Conservation (phyloP, 1,140 invertebrate species). For the Euglossa dilemma region DNA sequence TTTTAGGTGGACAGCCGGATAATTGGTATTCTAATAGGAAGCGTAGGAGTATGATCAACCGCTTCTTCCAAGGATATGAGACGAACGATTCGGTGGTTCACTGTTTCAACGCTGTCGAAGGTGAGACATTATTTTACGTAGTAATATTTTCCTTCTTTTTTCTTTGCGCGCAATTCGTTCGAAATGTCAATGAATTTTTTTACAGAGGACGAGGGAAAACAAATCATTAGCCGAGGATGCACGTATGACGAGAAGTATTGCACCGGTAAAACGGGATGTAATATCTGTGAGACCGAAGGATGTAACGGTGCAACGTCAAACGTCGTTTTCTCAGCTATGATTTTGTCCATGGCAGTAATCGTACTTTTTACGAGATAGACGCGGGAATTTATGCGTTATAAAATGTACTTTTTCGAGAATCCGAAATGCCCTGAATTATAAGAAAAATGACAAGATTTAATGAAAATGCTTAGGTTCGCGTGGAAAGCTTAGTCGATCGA, state of each 20-base stretch:
- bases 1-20: neutral
- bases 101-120: neutral
- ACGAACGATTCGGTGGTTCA: too few species aligned
- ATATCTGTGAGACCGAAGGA: rapidly evolving
- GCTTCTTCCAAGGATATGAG: neutral
- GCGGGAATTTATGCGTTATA: neutral
- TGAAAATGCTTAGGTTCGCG: too few species aligned
- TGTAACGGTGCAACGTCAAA: slow-evolving; percentile 36
- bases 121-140: slow-evolving; percentile 7
- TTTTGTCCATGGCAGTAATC: neutral
- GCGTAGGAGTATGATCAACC: slow-evolving; percentile 6
- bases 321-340: neutral
- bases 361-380: neutral
- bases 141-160: neutral
- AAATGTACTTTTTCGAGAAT: neutral
- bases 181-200: neutral
- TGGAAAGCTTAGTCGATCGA: too few species aligned
- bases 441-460: neutral
- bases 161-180: neutral
- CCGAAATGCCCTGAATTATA: neutral
- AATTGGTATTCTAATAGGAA: rapidly evolving
- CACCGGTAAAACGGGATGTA: rapidly evolving
- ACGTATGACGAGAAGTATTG: rapidly evolving
- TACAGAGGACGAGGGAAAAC: rapidly evolving
- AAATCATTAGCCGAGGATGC: neutral